phyloP scores from a whole-genome alignment of 1,140 invertebrate species.

The Eurosta solidaginis region DNA sequence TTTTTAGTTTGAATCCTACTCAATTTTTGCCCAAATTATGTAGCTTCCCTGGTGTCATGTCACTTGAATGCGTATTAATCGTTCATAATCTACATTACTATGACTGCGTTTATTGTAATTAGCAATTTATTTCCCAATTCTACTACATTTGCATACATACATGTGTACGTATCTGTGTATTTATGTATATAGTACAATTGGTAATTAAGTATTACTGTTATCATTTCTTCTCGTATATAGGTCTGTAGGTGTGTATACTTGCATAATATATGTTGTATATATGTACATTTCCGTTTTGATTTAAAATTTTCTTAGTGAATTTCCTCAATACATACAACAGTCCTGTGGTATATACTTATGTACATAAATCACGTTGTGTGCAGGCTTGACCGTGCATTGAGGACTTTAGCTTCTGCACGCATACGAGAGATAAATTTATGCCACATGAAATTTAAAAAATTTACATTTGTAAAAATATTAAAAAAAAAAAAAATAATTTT shows the following conservation, averaged over 20 bases:
- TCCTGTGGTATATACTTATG: neutral
- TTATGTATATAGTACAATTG: neutral
- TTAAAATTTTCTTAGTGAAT: neutral
- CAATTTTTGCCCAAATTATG: neutral
- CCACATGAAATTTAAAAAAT: no score
- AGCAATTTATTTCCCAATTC: no score
- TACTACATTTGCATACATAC: no score
- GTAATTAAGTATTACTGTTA: neutral
- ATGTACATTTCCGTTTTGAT: neutral
- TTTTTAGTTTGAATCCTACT: neutral
- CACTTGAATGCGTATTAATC: neutral
- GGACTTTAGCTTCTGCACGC: no score
- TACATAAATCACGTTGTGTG: neutral
- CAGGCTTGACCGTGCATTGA: no score
- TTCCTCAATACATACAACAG: constrained; percentile 15
- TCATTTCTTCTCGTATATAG: neutral
- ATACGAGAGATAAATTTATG: no score
- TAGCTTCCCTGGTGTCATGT: neutral
- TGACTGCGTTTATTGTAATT: no score
- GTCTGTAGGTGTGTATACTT: neutral
- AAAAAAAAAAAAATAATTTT: no score
- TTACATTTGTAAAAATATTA: no score
- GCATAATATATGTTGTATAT: neutral
- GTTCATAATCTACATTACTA: neutral
- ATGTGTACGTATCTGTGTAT: neutral